Percentiles rank a stretch among this genome's conserved stretches.
Conservation (phyloP, 2,797 vertebrate genomes). For the Adrianichthys oophorus region DNA sequence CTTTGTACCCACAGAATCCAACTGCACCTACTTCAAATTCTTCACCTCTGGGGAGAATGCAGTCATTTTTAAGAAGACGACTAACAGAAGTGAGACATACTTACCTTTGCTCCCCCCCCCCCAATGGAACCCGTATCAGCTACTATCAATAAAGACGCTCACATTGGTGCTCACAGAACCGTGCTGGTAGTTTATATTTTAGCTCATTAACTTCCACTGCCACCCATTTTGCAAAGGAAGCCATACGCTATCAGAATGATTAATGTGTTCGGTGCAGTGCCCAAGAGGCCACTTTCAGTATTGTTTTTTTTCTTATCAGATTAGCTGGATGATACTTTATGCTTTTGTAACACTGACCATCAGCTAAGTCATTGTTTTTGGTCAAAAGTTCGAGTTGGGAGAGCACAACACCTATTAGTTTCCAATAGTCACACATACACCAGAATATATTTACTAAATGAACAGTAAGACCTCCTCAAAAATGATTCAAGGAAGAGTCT, state of each 20-base stretch:
- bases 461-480: no score
- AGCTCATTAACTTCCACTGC: constrained; percentile 53
- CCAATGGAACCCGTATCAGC: constrained; percentile 12
- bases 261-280: constrained; percentile 44
- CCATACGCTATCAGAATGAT: constrained; percentile 51
- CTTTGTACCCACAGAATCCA: constrained; percentile 80
- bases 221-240: constrained; percentile 41
- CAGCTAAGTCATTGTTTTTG: constrained; percentile 11
- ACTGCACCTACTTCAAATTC: constrained; percentile 93
- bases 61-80: constrained; percentile 86
- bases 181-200: constrained; percentile 34
- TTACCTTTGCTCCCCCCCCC: constrained; percentile 10
- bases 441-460: no score
- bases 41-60: constrained; percentile 91
- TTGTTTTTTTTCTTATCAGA: constrained; percentile 6
- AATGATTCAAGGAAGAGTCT: no score
- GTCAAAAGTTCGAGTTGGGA: constrained; percentile 14
- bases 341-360: constrained; percentile 6
- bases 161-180: constrained; percentile 25
- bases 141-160: constrained; percentile 45
- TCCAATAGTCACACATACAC: no score
- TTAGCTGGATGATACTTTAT: constrained; percentile 25
- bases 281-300: constrained; percentile 20
- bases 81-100: constrained; percentile 81
- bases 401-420: not conserved